These are phyloP conservation scores for Pissodes strobi DNA, from an alignment of 1,140 invertebrate genomes.

Conservation along the genomic window DNA sequence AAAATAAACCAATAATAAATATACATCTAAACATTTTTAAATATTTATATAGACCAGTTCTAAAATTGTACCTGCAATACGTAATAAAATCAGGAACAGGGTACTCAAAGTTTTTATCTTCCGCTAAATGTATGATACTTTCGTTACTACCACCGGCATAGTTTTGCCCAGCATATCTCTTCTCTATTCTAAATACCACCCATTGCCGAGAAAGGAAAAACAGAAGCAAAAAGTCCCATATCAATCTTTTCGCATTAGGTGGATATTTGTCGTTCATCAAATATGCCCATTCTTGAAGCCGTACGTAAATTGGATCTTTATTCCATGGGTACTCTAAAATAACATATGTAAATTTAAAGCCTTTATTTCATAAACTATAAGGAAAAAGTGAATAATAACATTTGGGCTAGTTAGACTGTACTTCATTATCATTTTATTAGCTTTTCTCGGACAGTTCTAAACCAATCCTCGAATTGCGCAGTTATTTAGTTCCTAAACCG, in stretches of 20 bases:
- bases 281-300: constrained; percentile 87
- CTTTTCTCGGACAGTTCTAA: too few relatives aligned
- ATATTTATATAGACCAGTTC: neutral
- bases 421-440: too few relatives aligned
- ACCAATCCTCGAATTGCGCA: too few relatives aligned
- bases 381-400: too few relatives aligned
- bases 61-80: constrained; percentile 61
- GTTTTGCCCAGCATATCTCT: constrained; percentile 59
- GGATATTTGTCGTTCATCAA: constrained; percentile 79
- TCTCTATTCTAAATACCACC: constrained; percentile 84
- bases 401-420: too few relatives aligned
- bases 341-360: too few relatives aligned
- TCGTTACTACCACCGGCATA: constrained; percentile 81
- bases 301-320: constrained; percentile 57
- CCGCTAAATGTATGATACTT: constrained; percentile 65
- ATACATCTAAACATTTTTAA: neutral
- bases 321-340: constrained; percentile 82
- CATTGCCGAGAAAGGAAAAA: constrained; percentile 88
- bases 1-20: constrained; percentile 45
- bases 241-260: constrained; percentile 78
- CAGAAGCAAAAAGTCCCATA: constrained; percentile 92
- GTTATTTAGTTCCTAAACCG: too few relatives aligned
- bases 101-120: constrained; percentile 71
- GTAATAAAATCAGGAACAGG: constrained; percentile 85
- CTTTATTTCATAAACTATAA: too few relatives aligned